Evolutionary conservation across 2,113 vertebrate genomes (phyloP), one percentile per base, ranked within the genome.

Genomic region (Vidua chalybeata): DNA sequence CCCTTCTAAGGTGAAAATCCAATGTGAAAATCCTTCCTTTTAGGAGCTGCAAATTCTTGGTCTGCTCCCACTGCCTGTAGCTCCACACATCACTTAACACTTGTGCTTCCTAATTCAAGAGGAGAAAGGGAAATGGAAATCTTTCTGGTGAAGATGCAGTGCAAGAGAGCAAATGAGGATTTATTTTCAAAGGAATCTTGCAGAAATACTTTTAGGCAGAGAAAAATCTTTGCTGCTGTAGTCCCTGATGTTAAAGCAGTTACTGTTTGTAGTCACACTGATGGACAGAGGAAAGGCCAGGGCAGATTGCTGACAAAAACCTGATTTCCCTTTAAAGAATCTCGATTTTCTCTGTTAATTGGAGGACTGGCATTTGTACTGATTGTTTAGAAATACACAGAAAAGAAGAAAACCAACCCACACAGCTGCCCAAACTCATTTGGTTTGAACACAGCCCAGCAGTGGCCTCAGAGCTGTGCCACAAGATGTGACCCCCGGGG

Each of bases 1-100:
- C 49, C 69, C 62, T 54, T 45, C 28, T 54, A 43, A 35, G 41
- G 63, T 69, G 79, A 90, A 84, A 69, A 76, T 48, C 48, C 71
- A 41, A 13, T 17, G 68, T 73, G 43, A 82, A 91, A 94, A 89
- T 43, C 61, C 52, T 89, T 89, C 59, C 27, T 56, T 95, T 75
- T 27, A 82, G 63, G 41, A 86, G 83, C 64, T 87, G 64, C 46
- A 87, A 33, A 86, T 64, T 90, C 69, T 45, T 88, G 55, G 35
- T 56, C 28, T 88, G 73, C 56, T 96, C 71, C 74, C 41, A 55
- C 31, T 80, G 66, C 72, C 77, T 75, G 39, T 15, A 30, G 27
- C 79, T n/a, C 67, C 89, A 79, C 6, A 28, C 23, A 66, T 55
- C 66, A 43, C 78, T 77, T 68, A 77, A 89, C 37, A 49, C 85